These are phyloP conservation scores for Chloroceryle amazona DNA, from an alignment of 2,797 vertebrate genomes.

Conservation along the genomic window DNA sequence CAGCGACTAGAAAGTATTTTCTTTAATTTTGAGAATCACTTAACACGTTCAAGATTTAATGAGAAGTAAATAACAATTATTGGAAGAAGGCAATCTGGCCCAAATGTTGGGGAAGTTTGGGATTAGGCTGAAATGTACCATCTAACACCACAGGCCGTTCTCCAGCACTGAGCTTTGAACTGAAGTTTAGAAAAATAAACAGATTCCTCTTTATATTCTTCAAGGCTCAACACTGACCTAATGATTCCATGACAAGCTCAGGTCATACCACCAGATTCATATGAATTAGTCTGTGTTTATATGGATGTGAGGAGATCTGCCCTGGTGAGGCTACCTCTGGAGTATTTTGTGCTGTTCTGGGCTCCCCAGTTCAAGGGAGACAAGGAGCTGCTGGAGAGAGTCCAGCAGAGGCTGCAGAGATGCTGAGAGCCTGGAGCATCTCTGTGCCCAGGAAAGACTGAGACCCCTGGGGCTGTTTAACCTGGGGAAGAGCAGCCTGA, in stretches of 20 bases:
- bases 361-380: neutral
- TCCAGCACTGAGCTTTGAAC: neutral
- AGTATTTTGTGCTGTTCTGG: neutral
- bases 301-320: neutral
- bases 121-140: neutral
- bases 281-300: neutral
- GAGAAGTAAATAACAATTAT: neutral
- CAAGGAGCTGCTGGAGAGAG: neutral
- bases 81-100: neutral
- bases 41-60: neutral
- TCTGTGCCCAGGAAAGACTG: too few species aligned
- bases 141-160: neutral
- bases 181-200: conserved; percentile 21
- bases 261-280: neutral
- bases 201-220: neutral
- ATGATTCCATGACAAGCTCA: neutral
- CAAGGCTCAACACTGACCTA: neutral
- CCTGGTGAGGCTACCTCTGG: neutral
- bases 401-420: neutral
- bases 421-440: too few species aligned
- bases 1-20: neutral
- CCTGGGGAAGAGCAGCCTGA: neutral
- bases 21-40: neutral
- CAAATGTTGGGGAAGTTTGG: neutral
- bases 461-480: too few species aligned